Conservation (phyloP, 2,888 invertebrate species). For the Drosophila demipolita region DNA sequence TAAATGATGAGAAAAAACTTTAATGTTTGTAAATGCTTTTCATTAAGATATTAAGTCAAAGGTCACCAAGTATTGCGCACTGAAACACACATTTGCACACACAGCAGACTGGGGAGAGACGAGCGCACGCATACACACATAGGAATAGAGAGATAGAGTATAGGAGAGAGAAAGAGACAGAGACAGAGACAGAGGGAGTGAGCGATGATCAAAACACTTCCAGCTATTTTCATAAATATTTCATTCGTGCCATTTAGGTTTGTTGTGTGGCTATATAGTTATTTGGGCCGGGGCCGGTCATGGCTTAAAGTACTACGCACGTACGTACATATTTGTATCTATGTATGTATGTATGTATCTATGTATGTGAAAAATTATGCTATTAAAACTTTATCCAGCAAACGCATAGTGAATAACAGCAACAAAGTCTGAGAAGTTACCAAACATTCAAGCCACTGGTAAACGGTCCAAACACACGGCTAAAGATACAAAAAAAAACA, state of each 20-base stretch:
- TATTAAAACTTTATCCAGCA: conserved; percentile 58
- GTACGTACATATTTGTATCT: neutral
- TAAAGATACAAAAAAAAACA: conserved; percentile 12
- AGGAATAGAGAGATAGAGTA: neutral
- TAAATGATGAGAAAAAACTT: conserved; percentile 12
- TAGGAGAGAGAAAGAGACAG: neutral
- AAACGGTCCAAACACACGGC: conserved; percentile 27
- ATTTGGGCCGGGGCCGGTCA: conserved; percentile 13
- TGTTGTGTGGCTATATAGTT: conserved; percentile 21
- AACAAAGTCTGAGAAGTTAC: conserved; percentile 33
- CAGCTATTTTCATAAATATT: conserved; percentile 51
- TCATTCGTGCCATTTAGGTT: conserved; percentile 31
- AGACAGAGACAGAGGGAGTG: neutral
- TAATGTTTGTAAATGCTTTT: conserved; percentile 34
- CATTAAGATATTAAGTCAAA: conserved; percentile 47
- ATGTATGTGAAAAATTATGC: conserved; percentile 46
- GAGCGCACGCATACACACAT: neutral
- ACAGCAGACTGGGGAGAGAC: neutral
- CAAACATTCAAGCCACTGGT: conserved; percentile 42
- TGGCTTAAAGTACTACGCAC: conserved; percentile 1
- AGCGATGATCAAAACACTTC: conserved; percentile 36
- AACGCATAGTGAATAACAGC: conserved; percentile 6
- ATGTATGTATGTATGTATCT: conserved; percentile 6
- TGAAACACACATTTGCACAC: conserved; percentile 1
- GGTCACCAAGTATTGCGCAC: conserved; percentile 25